Evolutionary conservation across 2,113 vertebrate species (phyloP), one percentile per base, ranked within the genome.

Genomic region (Cichladusa arquata): DNA sequence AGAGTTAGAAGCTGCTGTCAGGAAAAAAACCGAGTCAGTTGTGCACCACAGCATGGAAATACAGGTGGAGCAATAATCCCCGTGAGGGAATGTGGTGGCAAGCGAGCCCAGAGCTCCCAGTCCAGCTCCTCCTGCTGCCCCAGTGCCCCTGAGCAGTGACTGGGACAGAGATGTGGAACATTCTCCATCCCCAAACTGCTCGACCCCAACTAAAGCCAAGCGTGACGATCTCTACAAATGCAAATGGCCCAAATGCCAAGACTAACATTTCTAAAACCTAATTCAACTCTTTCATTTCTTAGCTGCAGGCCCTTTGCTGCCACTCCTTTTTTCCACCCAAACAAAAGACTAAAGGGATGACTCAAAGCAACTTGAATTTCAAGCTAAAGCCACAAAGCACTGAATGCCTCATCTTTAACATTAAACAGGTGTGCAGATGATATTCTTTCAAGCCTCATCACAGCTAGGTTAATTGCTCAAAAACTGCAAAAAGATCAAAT

Each of bases 401-500:
- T 72, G 81, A 95, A 94, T 76, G 97, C 92, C 90, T 84, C 84
- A 96, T 96, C 96, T 97, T 90, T 95, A 96, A 96, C 96, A 95
- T 95, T 91, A 95, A 95, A 91, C 95, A 97, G 96, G 92, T 96
- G 93, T 91, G 61, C 86, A 77, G 93, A 92, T 78, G 72, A 83
- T 92, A 91, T 50, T 88, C 92, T 97, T 93, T 96, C 95, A 94
- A 95, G 92, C 50, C 93, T 84, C 94, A 96, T 77, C 92, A 90
- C 34, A 31, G 93, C 31, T 42, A 81, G 48, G 15, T 51, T 79
- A 62, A 86, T 54, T 85, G 67, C 60, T 54, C 36, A 69, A 94
- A 73, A 82, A 25, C 34, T 47, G 85, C 79, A 94, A 67, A 90
- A 94, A 81, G 64, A 74, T 86, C 50, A 58, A 62, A 67, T 69